phyloP scores from a whole-genome alignment of 2,888 invertebrate species.

The Nymphalis polychloros region DNA sequence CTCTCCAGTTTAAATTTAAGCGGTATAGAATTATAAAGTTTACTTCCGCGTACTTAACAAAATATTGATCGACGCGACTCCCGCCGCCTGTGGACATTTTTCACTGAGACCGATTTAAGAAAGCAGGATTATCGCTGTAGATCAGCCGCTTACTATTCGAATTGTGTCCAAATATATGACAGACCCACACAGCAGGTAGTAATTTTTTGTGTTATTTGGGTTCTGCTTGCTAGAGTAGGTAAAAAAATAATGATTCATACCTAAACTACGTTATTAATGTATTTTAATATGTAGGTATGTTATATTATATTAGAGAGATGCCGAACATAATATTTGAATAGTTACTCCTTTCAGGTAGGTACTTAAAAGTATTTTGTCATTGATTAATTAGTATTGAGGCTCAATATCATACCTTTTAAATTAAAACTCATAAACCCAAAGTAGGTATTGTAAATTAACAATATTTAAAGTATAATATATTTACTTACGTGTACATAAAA shows the following conservation, averaged over 20 bases:
- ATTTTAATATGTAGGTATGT: not conserved
- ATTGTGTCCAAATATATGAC: slow-evolving; percentile 63
- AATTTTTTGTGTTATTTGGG: slow-evolving; percentile 72
- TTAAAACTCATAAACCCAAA: no score
- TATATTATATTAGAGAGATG: not conserved
- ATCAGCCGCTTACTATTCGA: slow-evolving; percentile 62
- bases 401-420: no score
- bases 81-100: slow-evolving; percentile 62
- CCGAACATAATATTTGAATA: no score
- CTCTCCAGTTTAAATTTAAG: slow-evolving; percentile 60
- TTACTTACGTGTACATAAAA: no score
- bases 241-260: slow-evolving; percentile 45
- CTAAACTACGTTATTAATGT: slow-evolving; percentile 7
- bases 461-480: no score
- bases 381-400: no score
- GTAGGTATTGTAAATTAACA: no score
- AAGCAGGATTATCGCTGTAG: slow-evolving; percentile 66
- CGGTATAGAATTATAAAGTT: slow-evolving; percentile 60
- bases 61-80: slow-evolving; percentile 76
- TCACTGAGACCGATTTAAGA: slow-evolving; percentile 55
- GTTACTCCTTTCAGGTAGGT: no score
- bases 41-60: slow-evolving; percentile 68
- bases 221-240: slow-evolving; percentile 50
- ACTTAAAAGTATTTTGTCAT: no score
- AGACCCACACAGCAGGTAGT: slow-evolving; percentile 71